These are phyloP conservation scores for Drosophila mimica DNA, from an alignment of 2,888 invertebrate genomes.

Conservation along the genomic window DNA sequence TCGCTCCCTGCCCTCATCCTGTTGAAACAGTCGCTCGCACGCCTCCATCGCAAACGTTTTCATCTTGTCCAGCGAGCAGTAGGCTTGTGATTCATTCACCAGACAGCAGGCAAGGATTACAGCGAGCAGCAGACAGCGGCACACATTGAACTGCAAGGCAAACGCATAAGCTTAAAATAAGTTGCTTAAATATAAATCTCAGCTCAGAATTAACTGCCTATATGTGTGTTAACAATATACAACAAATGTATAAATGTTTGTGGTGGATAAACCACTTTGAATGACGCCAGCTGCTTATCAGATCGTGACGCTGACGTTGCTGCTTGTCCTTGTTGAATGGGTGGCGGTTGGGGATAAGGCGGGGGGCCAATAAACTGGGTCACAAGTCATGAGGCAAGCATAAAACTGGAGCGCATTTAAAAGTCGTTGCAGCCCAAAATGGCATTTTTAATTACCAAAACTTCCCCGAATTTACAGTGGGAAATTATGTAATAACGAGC, in stretches of 20 bases:
- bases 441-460: constrained; percentile 69
- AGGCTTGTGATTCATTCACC: constrained; percentile 53
- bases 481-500: constrained; percentile 69
- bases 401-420: constrained; percentile 76
- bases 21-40: constrained; percentile 80
- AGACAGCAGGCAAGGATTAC: constrained; percentile 49
- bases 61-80: constrained; percentile 83
- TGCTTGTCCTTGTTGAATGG: constrained; percentile 29
- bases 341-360: constrained; percentile 24
- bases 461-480: constrained; percentile 65
- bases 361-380: constrained; percentile 66
- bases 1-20: constrained; percentile 76
- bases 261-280: constrained; percentile 55
- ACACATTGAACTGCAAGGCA: constrained; percentile 60
- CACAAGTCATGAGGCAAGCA: constrained; percentile 42
- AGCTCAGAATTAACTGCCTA: constrained; percentile 48
- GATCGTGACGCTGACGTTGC: constrained; percentile 59
- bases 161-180: constrained; percentile 17
- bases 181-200: constrained; percentile 39
- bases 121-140: constrained; percentile 51
- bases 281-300: constrained; percentile 52
- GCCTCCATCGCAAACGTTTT: constrained; percentile 82
- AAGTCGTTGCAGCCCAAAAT: constrained; percentile 71
- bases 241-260: constrained; percentile 21
- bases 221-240: constrained; percentile 55